Conservation (phyloP, 2,113 vertebrate genomes). For the Aspiorhynchus laticeps region DNA sequence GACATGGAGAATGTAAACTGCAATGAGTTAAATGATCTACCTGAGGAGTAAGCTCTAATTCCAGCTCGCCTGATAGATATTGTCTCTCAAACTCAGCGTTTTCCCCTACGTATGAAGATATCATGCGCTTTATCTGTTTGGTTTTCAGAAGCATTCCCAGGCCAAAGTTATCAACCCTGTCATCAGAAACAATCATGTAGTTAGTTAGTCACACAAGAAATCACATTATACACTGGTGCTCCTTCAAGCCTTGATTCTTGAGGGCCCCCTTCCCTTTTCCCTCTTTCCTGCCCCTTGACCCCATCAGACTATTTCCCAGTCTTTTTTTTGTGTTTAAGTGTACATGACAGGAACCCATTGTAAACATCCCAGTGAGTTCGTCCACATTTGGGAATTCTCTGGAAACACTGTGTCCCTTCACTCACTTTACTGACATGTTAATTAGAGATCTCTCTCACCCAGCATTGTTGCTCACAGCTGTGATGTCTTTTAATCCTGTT, state of each 20-base stretch:
- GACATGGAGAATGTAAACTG: not conserved
- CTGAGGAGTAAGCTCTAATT: constrained; percentile 88
- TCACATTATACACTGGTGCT: not conserved
- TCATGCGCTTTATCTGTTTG: constrained; percentile 86
- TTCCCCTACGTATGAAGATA: constrained; percentile 86
- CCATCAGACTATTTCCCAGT: not conserved
- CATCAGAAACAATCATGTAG: not conserved
- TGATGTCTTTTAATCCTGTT: constrained; percentile 82
- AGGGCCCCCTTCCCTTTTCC: not conserved
- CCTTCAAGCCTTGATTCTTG: not conserved
- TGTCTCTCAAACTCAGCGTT: constrained; percentile 87
- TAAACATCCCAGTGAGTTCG: not conserved
- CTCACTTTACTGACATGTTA: not conserved
- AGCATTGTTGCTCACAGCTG: constrained; percentile 86
- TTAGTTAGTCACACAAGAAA: constrained; percentile 19
- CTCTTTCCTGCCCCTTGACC: constrained; percentile 23
- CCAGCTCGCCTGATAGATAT: constrained; percentile 84
- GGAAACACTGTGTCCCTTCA: constrained; percentile 5
- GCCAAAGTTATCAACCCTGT: constrained; percentile 85
- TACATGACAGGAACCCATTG: constrained; percentile 28
- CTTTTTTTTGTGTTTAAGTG: constrained; percentile 24
- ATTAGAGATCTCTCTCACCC: constrained; percentile 67
- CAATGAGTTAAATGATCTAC: constrained; percentile 63
- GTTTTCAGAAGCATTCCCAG: constrained; percentile 82
- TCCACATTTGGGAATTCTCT: not conserved